phyloP scores from a whole-genome alignment of 2,797 vertebrate species.

The Rhabdophis nuchalis region DNA sequence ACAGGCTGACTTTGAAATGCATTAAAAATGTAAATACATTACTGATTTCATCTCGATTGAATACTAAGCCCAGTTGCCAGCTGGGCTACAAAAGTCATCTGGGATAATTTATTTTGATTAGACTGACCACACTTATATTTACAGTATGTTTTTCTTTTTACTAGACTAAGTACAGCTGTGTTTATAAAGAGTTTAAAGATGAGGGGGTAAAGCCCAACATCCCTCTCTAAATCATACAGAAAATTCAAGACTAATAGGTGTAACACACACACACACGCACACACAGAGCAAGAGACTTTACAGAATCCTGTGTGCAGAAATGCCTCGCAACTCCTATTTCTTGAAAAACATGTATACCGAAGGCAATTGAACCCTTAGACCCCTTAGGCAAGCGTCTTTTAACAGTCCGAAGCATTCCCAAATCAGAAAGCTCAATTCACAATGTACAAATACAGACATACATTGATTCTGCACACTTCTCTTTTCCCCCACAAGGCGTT shows the following conservation, averaged over 20 bases:
- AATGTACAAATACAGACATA: constrained; percentile 58
- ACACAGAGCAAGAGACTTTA: constrained; percentile 43
- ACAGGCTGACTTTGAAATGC: constrained; percentile 42
- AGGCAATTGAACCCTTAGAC: constrained; percentile 60
- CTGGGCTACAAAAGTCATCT: constrained; percentile 73
- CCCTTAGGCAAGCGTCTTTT: constrained; percentile 61
- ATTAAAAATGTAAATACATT: constrained; percentile 35
- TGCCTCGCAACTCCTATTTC: constrained; percentile 61
- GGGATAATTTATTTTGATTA: constrained; percentile 78
- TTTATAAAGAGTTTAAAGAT: constrained; percentile 69
- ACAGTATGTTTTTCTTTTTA: constrained; percentile 66
- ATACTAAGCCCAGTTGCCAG: constrained; percentile 67
- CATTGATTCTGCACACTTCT: constrained; percentile 58
- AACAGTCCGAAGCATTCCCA: constrained; percentile 58
- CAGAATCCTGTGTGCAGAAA: constrained; percentile 47
- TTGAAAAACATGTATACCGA: constrained; percentile 64
- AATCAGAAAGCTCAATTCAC: constrained; percentile 56
- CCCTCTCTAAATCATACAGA: constrained; percentile 47
- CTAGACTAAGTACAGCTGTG: constrained; percentile 74
- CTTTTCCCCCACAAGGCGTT: constrained; percentile 33
- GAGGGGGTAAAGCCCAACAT: constrained; percentile 41
- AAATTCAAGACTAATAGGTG: constrained; percentile 65
- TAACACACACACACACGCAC: constrained; percentile 44
- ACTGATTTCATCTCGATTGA: constrained; percentile 53
- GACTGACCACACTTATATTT: constrained; percentile 77